phyloP scores from a whole-genome alignment of 2,797 vertebrate species.

The Momotus momota region DNA sequence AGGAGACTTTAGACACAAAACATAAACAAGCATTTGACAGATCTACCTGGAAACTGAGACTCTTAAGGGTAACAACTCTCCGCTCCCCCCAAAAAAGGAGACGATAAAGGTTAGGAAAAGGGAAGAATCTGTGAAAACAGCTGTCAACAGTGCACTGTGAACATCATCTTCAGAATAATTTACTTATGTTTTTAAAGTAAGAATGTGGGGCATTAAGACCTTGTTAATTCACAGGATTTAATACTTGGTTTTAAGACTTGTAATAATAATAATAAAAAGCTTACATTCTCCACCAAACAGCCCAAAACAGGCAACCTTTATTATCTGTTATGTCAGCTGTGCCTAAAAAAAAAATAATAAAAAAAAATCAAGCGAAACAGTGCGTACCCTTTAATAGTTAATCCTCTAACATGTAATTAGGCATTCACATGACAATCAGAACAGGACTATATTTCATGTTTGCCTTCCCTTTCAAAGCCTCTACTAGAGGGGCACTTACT shows the following conservation, averaged over 20 bases:
- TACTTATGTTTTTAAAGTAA: background rate
- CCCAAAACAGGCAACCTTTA: conserved; percentile 53
- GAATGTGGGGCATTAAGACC: background rate
- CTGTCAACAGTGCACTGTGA: background rate
- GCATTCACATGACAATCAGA: conserved; percentile 92
- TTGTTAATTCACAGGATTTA: conserved; percentile 7
- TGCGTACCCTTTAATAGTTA: conserved; percentile 81
- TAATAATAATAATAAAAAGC: conserved; percentile 24
- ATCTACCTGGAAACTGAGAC: background rate
- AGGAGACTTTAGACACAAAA: background rate
- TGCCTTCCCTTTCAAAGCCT: conserved; percentile 94
- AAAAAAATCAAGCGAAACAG: conserved; percentile 70
- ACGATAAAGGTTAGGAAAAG: background rate
- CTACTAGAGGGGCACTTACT: conserved; percentile 97
- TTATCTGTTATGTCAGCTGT: conserved; percentile 70
- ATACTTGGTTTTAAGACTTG: background rate
- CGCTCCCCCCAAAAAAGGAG: background rate
- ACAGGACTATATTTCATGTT: conserved; percentile 95
- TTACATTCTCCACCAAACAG: conserved; percentile 36
- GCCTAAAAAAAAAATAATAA: conserved; percentile 66
- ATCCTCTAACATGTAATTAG: conserved; percentile 91
- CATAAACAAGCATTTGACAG: background rate
- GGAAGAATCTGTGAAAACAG: background rate
- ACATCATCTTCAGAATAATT: background rate
- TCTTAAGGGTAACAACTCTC: background rate